Conservation (phyloP, 2,797 vertebrate genomes). For the Eurystomus glaucurus region DNA sequence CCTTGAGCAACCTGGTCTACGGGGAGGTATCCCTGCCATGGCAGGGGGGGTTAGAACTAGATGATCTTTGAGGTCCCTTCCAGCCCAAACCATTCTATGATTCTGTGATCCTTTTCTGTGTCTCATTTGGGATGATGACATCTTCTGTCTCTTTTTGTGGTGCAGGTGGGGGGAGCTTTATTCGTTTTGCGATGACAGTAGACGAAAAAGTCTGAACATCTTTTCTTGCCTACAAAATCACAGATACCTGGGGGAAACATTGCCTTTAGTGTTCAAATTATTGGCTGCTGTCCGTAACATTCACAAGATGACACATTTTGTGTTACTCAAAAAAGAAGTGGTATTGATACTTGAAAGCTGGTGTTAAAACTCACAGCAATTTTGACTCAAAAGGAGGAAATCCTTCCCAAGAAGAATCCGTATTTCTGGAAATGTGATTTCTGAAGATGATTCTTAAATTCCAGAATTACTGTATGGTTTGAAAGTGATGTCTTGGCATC, state of each 20-base stretch:
- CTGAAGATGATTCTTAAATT: neutral
- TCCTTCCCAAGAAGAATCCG: neutral
- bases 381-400: neutral
- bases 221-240: neutral
- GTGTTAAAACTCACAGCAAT: neutral
- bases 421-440: neutral
- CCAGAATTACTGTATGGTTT: neutral
- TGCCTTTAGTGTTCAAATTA: neutral
- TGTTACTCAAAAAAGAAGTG: neutral
- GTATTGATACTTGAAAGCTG: neutral
- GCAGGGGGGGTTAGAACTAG: no score
- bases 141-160: neutral
- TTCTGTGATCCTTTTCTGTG: neutral
- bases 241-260: neutral
- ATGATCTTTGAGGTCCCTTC: no score
- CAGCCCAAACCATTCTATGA: no score
- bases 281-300: neutral
- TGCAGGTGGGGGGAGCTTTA: neutral
- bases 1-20: no score
- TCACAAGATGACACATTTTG: accelerated
- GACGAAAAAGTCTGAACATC: neutral
- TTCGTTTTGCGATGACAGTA: accelerated
- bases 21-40: no score
- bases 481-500: neutral
- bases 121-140: neutral